Evolutionary conservation across 92 coral and sea anemone species (phyloP).

Genomic region (Porites rus): DNA sequence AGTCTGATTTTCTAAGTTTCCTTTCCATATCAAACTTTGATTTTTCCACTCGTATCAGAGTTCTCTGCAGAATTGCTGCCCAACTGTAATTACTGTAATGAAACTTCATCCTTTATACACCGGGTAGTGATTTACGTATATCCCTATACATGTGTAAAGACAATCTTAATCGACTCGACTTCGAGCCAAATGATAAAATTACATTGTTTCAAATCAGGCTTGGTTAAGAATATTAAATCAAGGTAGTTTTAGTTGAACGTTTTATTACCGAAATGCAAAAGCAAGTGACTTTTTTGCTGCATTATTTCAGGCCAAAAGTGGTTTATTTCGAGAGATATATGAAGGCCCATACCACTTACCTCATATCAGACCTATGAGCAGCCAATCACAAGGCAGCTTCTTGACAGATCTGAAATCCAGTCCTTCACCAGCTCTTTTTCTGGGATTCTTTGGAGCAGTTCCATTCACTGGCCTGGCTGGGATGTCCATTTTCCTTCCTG

Average conservation of each 20-base stretch:
- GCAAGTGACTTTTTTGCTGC: neutral
- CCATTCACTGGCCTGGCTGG: constrained; percentile 76
- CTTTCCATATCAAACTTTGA: too few species aligned
- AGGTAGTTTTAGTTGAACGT: neutral
- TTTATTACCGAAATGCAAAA: neutral
- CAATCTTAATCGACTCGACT: too few species aligned
- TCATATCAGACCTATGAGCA: constrained; percentile 23
- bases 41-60: too few species aligned
- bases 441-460: constrained; percentile 78
- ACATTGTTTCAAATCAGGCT: too few species aligned
- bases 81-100: too few species aligned
- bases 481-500: constrained; percentile 64
- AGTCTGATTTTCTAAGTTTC: too few species aligned
- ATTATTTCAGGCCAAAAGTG: constrained; percentile 3
- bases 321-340: neutral
- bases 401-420: constrained; percentile 69
- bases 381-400: constrained; percentile 54
- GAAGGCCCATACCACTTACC: neutral
- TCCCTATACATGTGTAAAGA: too few species aligned
- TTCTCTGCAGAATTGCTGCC: too few species aligned
- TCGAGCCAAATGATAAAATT: too few species aligned
- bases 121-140: too few species aligned
- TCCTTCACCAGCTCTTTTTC: constrained; percentile 70
- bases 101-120: too few species aligned
- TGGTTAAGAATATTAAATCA: too few species aligned